These are phyloP conservation scores for Mormyrus hasselquistii DNA, from an alignment of 2,797 vertebrate species.

Conservation along the genomic window DNA sequence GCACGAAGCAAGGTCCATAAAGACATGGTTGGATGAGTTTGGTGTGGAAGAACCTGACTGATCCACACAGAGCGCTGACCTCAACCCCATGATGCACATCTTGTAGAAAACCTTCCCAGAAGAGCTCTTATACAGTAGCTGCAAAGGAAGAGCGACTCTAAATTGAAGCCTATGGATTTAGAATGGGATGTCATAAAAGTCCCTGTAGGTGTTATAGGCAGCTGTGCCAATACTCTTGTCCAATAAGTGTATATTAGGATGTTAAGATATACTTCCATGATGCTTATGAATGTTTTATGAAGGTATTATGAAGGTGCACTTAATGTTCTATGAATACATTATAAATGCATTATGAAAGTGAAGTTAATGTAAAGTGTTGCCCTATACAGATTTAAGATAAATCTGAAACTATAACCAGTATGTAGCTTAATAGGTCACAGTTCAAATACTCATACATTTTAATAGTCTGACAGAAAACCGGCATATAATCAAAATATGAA, in stretches of 20 bases:
- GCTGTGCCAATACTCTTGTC: background rate
- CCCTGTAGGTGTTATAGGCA: background rate
- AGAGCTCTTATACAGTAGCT: background rate
- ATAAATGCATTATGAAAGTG: background rate
- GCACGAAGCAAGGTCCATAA: background rate
- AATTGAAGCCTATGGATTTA: background rate
- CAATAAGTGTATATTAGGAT: background rate
- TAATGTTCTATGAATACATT: background rate
- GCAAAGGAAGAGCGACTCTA: background rate
- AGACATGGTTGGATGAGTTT: background rate
- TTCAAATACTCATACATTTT: background rate
- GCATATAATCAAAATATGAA: conserved; percentile 1
- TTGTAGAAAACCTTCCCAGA: background rate
- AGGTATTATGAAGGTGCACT: background rate
- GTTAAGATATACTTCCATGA: background rate
- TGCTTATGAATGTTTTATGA: background rate
- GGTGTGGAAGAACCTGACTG: background rate
- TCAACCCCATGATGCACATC: background rate
- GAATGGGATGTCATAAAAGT: background rate
- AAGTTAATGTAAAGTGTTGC: background rate
- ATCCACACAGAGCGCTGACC: background rate
- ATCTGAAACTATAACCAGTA: background rate
- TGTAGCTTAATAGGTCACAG: background rate
- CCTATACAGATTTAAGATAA: background rate
- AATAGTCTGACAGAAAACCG: background rate